Percentiles rank a stretch among this genome's conserved stretches.
Conservation (phyloP, 2,113 vertebrate species). For the Dasypus novemcinctus region DNA sequence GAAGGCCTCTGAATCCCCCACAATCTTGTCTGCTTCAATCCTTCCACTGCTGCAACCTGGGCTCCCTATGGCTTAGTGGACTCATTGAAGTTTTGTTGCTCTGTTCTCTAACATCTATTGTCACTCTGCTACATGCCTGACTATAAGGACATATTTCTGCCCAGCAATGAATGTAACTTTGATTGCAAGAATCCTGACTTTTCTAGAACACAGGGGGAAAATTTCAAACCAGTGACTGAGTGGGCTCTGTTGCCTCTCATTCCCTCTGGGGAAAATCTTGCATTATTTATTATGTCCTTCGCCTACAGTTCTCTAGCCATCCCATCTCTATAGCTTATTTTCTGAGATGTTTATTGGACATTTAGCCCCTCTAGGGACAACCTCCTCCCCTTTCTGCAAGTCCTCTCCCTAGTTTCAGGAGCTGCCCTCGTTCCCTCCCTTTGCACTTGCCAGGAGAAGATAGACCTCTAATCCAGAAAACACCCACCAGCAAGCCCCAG, state of each 20-base stretch:
- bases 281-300: not conserved
- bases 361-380: not conserved
- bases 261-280: not conserved
- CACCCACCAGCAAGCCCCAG: no score
- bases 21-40: not conserved
- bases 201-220: not conserved
- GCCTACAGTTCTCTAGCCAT: not conserved
- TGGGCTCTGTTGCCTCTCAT: not conserved
- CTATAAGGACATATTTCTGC: not conserved
- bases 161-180: not conserved
- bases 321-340: not conserved
- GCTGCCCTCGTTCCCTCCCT: not conserved
- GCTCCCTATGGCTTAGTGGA: not conserved
- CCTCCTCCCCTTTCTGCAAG: not conserved
- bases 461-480: not conserved
- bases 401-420: not conserved
- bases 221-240: not conserved
- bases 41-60: no score
- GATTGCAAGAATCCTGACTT: not conserved
- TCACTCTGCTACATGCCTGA: not conserved
- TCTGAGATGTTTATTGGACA: not conserved
- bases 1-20: not conserved
- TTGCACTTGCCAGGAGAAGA: not conserved
- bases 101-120: not conserved
- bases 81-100: not conserved